A percentile compares a stretch with the other conserved stretches of the same genome.
Conservation (phyloP, 2,113 vertebrate genomes). For the Heterocephalus glaber region DNA sequence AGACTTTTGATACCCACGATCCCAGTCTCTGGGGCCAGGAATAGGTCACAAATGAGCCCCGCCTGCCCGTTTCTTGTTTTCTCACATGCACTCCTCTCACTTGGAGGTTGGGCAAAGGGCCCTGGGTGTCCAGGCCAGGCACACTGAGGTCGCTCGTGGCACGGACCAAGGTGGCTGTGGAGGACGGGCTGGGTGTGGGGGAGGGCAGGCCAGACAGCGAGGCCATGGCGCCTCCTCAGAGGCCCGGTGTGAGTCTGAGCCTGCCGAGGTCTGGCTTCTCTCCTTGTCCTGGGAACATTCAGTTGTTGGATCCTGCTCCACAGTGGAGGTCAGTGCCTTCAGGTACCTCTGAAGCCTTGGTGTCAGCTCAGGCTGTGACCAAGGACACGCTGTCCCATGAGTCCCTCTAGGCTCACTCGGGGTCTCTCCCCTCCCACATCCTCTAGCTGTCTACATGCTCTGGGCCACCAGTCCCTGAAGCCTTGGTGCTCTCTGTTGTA, state of each 20-base stretch:
- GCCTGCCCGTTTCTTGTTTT: neutral
- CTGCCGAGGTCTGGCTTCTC: neutral
- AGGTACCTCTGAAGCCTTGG: neutral
- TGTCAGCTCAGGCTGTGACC: neutral
- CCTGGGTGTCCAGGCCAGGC: neutral
- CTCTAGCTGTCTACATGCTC: neutral
- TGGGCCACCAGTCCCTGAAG: neutral
- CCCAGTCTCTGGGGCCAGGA: neutral
- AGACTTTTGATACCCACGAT: neutral
- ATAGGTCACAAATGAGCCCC: neutral
- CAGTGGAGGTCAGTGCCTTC: neutral
- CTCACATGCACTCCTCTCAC: neutral
- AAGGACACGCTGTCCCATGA: neutral
- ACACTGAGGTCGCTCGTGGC: neutral
- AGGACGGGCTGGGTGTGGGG: neutral
- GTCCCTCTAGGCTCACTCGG: neutral
- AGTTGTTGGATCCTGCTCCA: neutral
- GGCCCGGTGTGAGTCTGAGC: neutral
- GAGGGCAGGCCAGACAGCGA: neutral
- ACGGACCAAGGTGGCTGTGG: neutral
- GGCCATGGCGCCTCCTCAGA: neutral
- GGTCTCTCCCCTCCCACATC: neutral
- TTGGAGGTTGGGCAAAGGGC: neutral
- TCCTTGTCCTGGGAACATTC: neutral
- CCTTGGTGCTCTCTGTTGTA: neutral